Evolutionary conservation across 2,888 invertebrate species (phyloP).

Genomic region (Diloba caeruleocephala): DNA sequence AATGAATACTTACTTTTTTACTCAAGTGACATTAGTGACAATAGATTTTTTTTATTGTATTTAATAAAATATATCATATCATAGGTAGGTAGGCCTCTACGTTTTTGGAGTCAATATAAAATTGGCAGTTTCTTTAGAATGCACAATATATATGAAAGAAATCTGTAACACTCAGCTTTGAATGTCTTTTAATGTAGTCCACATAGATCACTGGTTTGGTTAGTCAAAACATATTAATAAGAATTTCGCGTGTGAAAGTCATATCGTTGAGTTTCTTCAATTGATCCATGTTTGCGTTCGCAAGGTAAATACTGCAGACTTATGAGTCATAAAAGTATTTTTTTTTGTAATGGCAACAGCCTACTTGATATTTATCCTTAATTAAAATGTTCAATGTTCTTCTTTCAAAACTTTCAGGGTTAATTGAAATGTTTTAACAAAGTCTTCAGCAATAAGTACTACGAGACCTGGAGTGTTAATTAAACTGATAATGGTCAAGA

Average conservation of each 20-base stretch:
- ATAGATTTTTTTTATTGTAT: too few relatives aligned
- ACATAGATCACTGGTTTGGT: slow-evolving; percentile 14
- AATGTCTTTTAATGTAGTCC: slow-evolving; percentile 11
- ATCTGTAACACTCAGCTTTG: neutral
- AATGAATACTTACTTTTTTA: slow-evolving; percentile 6
- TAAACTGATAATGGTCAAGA: slow-evolving; percentile 19
- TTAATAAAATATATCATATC: too few relatives aligned
- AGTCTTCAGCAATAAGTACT: neutral
- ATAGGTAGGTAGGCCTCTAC: too few relatives aligned
- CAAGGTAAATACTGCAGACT: slow-evolving; percentile 41
- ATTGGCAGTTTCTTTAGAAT: too few relatives aligned
- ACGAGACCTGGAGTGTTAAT: slow-evolving; percentile 18
- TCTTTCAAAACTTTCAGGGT: neutral
- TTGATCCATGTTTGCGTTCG: slow-evolving; percentile 56
- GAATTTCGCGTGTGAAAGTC: slow-evolving; percentile 61
- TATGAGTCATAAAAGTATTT: slow-evolving; percentile 27
- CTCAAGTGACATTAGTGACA: too few relatives aligned
- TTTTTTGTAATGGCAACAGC: slow-evolving; percentile 19
- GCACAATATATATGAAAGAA: too few relatives aligned
- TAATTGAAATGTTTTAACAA: neutral
- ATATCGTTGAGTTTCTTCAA: slow-evolving; percentile 53
- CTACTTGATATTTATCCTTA: neutral
- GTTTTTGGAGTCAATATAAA: neutral
- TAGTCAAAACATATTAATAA: slow-evolving; percentile 20
- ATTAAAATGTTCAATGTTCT: too few relatives aligned